These are phyloP conservation scores for Eremobia ochroleuca DNA, from an alignment of 2,888 invertebrate species.

Conservation along the genomic window DNA sequence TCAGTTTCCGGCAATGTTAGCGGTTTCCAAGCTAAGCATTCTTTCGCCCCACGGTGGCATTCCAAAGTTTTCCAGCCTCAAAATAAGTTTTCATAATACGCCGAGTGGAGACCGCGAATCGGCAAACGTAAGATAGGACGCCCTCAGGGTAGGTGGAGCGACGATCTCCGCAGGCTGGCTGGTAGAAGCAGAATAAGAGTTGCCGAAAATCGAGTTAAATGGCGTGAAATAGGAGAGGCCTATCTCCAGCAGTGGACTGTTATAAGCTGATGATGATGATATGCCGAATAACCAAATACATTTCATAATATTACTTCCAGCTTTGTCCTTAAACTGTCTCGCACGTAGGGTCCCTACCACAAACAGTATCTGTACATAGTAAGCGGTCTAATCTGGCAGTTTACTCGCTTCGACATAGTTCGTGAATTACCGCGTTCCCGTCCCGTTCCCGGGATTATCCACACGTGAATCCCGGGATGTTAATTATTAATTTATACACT, in stretches of 20 bases:
- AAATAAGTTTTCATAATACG: not conserved
- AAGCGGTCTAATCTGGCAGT: conserved; percentile 54
- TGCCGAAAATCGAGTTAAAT: no score
- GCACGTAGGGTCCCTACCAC: conserved; percentile 10
- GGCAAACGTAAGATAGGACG: no score
- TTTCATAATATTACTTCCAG: not conserved
- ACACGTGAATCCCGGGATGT: conserved; percentile 50
- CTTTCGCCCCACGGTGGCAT: not conserved
- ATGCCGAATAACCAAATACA: not conserved
- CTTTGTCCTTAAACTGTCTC: not conserved
- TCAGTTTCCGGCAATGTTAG: not conserved
- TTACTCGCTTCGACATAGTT: conserved; percentile 60
- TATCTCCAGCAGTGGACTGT: no score
- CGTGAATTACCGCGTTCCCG: conserved; percentile 49
- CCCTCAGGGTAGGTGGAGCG: no score
- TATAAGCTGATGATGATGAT: no score
- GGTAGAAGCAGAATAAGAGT: no score
- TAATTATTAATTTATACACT: conserved; percentile 62
- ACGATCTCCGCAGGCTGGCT: no score
- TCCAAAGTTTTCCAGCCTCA: not conserved
- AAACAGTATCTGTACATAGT: conserved; percentile 47
- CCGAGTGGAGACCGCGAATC: no score
- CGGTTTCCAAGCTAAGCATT: not conserved
- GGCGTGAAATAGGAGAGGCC: no score
- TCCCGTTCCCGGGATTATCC: conserved; percentile 50